phyloP scores from a whole-genome alignment of 2,888 invertebrate species.

The Xylocampa areola region DNA sequence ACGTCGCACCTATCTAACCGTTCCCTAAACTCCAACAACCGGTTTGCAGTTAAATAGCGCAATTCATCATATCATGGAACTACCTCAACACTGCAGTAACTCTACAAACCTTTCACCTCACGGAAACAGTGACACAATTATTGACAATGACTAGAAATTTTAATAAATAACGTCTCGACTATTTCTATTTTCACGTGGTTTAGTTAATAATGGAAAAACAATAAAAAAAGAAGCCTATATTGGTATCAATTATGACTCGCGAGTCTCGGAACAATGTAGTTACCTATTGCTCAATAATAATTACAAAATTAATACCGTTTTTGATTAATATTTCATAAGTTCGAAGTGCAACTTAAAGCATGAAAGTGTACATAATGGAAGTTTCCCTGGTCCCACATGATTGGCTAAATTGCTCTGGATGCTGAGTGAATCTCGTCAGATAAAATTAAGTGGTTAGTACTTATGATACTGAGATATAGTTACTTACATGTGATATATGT shows the following conservation, averaged over 20 bases:
- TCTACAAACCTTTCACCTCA: slow-evolving; percentile 9
- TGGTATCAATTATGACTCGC: too few relatives aligned
- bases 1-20: neutral
- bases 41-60: slow-evolving; percentile 22
- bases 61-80: slow-evolving; percentile 22
- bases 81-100: slow-evolving; percentile 27
- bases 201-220: too few relatives aligned
- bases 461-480: slow-evolving; percentile 12
- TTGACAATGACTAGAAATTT: neutral
- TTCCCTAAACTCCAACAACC: slow-evolving; percentile 12
- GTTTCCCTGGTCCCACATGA: slow-evolving; percentile 23
- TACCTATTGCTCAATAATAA: too few relatives aligned
- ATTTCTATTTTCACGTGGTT: too few relatives aligned
- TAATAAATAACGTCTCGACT: too few relatives aligned
- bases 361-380: slow-evolving; percentile 17
- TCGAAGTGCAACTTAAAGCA: slow-evolving; percentile 14
- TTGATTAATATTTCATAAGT: slow-evolving; percentile 2
- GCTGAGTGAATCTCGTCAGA: slow-evolving; percentile 40
- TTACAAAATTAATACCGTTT: neutral
- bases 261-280: too few relatives aligned
- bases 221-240: too few relatives aligned
- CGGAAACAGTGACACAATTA: slow-evolving; percentile 12
- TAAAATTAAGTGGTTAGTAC: slow-evolving; percentile 36
- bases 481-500: slow-evolving; percentile 11
- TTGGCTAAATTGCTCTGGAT: slow-evolving; percentile 46